These are phyloP conservation scores for Thymelicus sylvestris DNA, from an alignment of 2,888 invertebrate genomes.

Conservation along the genomic window DNA sequence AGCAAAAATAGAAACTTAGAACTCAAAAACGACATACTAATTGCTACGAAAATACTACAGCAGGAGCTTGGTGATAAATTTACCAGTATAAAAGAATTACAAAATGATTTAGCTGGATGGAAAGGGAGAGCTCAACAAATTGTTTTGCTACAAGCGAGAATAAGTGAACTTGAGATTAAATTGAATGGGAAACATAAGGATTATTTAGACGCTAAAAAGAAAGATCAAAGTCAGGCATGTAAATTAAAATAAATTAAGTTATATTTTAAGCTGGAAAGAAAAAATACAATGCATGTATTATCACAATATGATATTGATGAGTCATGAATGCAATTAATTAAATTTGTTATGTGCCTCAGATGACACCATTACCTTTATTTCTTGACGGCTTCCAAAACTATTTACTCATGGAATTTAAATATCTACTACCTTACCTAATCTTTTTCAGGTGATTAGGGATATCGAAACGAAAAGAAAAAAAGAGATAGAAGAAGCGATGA, in stretches of 20 bases:
- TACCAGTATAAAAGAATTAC: constrained; percentile 85
- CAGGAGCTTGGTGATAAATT: constrained; percentile 91
- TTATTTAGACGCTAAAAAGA: constrained; percentile 58
- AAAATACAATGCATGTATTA: no score
- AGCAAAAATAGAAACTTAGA: constrained; percentile 88
- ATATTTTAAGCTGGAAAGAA: no score
- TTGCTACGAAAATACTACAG: constrained; percentile 89
- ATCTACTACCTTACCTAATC: no score
- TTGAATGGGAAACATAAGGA: constrained; percentile 73
- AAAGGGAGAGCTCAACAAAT: constrained; percentile 92
- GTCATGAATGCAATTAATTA: no score
- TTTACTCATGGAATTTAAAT: no score
- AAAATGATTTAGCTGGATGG: constrained; percentile 87
- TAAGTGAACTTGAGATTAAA: constrained; percentile 87
- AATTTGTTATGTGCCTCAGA: no score
- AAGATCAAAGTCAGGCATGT: constrained; percentile 65
- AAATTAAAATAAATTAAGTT: background rate
- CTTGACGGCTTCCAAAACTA: no score
- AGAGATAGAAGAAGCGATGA: constrained; percentile 85
- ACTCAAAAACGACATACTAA: constrained; percentile 88
- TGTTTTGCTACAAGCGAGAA: constrained; percentile 87
- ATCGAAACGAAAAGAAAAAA: constrained; percentile 83
- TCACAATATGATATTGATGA: no score
- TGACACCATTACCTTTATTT: no score
- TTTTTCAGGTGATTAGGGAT: constrained; percentile 72